These are phyloP conservation scores for Dolichallabes microphthalmus DNA, from an alignment of 2,113 vertebrate species.

Conservation along the genomic window DNA sequence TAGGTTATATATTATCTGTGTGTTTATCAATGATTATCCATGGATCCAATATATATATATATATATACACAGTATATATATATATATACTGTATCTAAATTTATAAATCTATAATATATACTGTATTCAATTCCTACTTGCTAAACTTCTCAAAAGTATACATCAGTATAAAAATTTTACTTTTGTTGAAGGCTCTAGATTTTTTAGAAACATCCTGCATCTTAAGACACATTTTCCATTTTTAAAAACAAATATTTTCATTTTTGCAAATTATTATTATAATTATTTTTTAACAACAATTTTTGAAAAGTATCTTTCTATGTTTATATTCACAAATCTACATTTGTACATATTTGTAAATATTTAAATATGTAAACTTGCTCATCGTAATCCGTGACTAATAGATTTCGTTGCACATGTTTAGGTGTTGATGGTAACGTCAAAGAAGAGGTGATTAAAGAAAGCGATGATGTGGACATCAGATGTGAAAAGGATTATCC, in stretches of 20 bases:
- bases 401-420: background rate
- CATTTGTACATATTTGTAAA: background rate
- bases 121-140: background rate
- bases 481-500: fast-evolving
- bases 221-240: background rate
- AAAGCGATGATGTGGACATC: fast-evolving
- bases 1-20: too few species aligned
- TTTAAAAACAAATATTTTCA: too few species aligned
- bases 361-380: background rate
- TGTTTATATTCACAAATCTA: too few species aligned
- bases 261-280: too few species aligned
- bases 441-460: background rate
- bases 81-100: too few species aligned
- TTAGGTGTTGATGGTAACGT: background rate
- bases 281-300: too few species aligned
- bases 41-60: too few species aligned
- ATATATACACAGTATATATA: too few species aligned
- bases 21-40: too few species aligned
- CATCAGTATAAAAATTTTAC: background rate
- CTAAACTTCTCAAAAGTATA: background rate
- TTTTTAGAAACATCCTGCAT: background rate
- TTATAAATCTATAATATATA: background rate
- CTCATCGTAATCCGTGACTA: background rate
- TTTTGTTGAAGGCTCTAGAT: background rate
- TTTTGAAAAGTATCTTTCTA: too few species aligned